Base-by-base conservation (phyloP, 2,888 invertebrate genomes). In the Serrognathus titanus region DNA sequence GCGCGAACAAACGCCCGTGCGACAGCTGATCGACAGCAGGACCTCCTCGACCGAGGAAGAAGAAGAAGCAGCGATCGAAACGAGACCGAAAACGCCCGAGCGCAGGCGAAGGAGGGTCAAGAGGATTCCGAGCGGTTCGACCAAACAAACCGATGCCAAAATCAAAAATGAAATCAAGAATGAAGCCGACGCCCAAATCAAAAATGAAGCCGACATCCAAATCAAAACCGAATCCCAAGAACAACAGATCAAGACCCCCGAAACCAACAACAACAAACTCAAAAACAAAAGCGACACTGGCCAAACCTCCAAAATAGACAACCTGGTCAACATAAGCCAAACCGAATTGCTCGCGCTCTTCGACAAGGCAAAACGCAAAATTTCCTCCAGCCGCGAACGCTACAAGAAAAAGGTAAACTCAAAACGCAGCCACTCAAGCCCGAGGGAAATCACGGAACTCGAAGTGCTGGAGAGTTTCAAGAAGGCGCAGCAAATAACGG, bases 1-100 rank as follows among this genome's bases (percentile, higher is more conserved):
- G 52, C 83, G 87, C 63, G 87, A 87, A 58, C 83, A 84, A 48
- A 85, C 87, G 7, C 87, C 88, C 37, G 80, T 81, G 11, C 80
- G 83, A 46, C 81, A 81, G 53, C 49, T 62, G 4, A 63, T 66
- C 39, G 68, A 64, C 13, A 61, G 67, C 20, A 48, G 60, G 12
- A 67, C 68, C 38, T 65, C 57, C 74, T 79, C 56, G 75, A 81
- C 75, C 77, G 75, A 75, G 38, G 72, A 72, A n/a, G 57, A 58
- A 6, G 55, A 58, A 10, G 55, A 49, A 35, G 13, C 8, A 13
- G 39, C 52, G 41, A 57, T 46, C 59, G 62, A 65, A 57, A 41
- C 51, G 36, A 59, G 64, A 48, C 71, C 74, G 68, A 73, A 69
- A 58, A 73, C 72, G 4, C 74, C 75, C 68, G 75, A 75, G 66